phyloP scores from a whole-genome alignment of 1,140 invertebrate species.

The Polypedilum vanderplanki region DNA sequence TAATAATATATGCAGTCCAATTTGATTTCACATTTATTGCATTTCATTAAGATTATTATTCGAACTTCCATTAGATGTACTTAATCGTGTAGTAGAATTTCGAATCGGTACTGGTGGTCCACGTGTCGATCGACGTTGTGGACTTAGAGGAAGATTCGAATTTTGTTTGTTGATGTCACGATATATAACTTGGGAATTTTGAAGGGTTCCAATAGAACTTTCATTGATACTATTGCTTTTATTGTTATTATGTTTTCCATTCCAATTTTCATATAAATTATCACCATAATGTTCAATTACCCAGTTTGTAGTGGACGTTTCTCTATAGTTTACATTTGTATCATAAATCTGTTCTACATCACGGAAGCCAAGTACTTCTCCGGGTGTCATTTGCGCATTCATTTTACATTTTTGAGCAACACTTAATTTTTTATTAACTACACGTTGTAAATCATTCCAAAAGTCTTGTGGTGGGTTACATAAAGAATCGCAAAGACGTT shows the following conservation, averaged over 20 bases:
- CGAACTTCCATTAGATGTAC: background rate
- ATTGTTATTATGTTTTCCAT: constrained; percentile 7
- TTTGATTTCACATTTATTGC: background rate
- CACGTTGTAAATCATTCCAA: constrained; percentile 76
- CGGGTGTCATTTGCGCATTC: constrained; percentile 75
- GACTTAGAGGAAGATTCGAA: background rate
- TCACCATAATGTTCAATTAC: constrained; percentile 79
- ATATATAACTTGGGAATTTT: background rate
- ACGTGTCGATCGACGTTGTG: background rate
- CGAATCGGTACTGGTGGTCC: background rate
- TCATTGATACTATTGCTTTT: background rate
- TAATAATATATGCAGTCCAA: background rate
- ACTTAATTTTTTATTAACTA: constrained; percentile 92
- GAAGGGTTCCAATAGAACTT: constrained; percentile 32
- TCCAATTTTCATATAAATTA: constrained; percentile 43
- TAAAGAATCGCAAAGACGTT: constrained; percentile 60
- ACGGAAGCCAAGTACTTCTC: constrained; percentile 83
- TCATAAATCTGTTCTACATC: constrained; percentile 46
- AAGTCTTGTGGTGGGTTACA: constrained; percentile 76
- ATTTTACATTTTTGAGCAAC: constrained; percentile 84
- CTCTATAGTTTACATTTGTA: constrained; percentile 52
- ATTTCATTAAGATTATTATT: background rate
- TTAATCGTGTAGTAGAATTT: background rate
- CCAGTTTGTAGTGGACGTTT: constrained; percentile 81
- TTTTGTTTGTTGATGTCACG: background rate